Base-by-base conservation (phyloP, 1,140 invertebrate genomes). In the Kradibia gibbosae region DNA sequence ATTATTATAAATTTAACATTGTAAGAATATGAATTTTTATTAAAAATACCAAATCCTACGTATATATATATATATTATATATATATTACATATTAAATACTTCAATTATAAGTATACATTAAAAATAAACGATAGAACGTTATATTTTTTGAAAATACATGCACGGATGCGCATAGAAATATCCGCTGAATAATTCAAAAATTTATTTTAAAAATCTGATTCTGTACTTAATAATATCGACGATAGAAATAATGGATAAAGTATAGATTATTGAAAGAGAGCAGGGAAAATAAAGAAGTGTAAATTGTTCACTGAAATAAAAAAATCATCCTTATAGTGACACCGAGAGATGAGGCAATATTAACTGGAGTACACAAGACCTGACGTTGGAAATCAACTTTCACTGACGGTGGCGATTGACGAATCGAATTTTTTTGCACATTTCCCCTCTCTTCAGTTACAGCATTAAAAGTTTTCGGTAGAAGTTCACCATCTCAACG, bases 381-480 rank as follows among this genome's bases (percentile, higher is more conserved):
- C 4, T 11, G 34, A 20, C 13, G 62, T 20, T 45, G 39, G n/a
- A 39, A 79, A 45, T 60, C 50, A 72, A 31, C 78, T 79, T 79
- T 79, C 78, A 79, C 78, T 79, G 60, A 72, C 78, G 42, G 78
- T 60, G 50, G 78, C 67, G 78, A 79, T 79, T 53, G 78, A 79
- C 36, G 78, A 36, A 79, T 79, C 78, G 67, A 72, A 60, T 79
- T 79, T 79, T 60, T 79, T 72, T 15, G 39, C 25, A 15, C 5
- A 3, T 10, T 20, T n/a, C 48, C 45, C 15, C 57, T 45, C 10
- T 22, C 53, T 25, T 13, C 25, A 5, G 5, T 17, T 4, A 3
- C 31, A 39, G 42, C 55, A 48, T 76, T 76, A 76, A 76, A 62
- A 62, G 39, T 45, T 45, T 60, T 62, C 39, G 55, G n/a, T 34